Evolutionary conservation across 1,140 invertebrate species (phyloP).

Genomic region (Nylanderia fulva): DNA sequence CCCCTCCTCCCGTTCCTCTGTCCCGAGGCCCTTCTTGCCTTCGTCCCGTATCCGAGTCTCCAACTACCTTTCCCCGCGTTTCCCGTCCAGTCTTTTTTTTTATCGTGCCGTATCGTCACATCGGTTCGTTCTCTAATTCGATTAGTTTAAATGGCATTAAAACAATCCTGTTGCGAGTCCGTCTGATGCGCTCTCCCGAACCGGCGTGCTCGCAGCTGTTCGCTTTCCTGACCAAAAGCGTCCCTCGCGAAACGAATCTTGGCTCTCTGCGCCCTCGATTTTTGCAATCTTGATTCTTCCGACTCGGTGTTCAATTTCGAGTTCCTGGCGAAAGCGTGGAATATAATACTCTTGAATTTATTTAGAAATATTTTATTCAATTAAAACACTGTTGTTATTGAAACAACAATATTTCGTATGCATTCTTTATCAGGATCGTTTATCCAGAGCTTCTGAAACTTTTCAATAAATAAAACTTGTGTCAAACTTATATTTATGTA

Average conservation of each 20-base stretch:
- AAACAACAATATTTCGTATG: neutral
- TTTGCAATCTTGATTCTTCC: constrained; percentile 43
- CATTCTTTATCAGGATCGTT: neutral
- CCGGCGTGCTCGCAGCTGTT: constrained; percentile 75
- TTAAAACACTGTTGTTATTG: neutral
- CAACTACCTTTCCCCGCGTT: constrained; percentile 14
- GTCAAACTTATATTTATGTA: neutral
- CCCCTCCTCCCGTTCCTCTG: constrained; percentile 13
- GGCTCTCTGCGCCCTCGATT: constrained; percentile 14
- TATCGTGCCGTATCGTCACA: constrained; percentile 81
- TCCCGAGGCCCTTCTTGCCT: constrained; percentile 2
- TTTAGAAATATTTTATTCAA: neutral
- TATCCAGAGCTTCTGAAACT: neutral
- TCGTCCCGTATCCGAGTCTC: constrained; percentile 37
- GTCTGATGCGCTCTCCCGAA: constrained; percentile 68
- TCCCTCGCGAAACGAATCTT: constrained; percentile 61
- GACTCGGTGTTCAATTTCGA: neutral
- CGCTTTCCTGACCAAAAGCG: constrained; percentile 74
- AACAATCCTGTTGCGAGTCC: constrained; percentile 84
- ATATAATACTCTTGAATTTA: neutral
- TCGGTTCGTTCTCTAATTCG: constrained; percentile 85
- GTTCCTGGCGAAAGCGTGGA: neutral
- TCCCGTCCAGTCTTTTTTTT: constrained; percentile 50
- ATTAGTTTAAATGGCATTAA: constrained; percentile 86
- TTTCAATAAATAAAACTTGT: neutral